Evolutionary conservation across 2,888 invertebrate species (phyloP), one percentile per base, ranked within the genome.

Genomic region (Dioctria linearis): DNA sequence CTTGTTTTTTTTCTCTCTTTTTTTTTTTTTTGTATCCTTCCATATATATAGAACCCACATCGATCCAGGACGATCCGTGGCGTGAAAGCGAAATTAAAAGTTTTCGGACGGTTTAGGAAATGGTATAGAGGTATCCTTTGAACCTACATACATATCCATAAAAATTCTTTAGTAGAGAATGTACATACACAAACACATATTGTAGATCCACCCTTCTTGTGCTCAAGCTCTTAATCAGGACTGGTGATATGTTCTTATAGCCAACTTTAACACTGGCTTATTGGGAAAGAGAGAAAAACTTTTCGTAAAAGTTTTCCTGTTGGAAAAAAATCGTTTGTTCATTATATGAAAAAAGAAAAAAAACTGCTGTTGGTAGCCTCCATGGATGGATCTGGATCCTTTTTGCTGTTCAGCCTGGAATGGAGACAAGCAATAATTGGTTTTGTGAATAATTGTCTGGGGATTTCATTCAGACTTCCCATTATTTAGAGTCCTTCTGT

Each of bases 31-130:
- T 57, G 11, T 25, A n/a, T 25, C 25, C 25, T 25, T 25, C 25
- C 25, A 25, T 25, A 25, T 25, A 25, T 39, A 63, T 5, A 49
- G 43, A 39, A 39, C 63, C 39, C 76, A 43, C 76, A 76, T 76
- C 76, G 76, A 76, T 76, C 63, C 63, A 37, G 76, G 51, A 46
- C 46, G 76, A 76, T 76, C 76, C 76, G 51, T 76, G 76, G 76
- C 76, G 76, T 76, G 76, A 76, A 76, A 76, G 76, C 76, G 76
- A 76, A 76, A 76, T 76, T 76, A 76, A 76, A 76, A 76, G 63
- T 76, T 76, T 51, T 76, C 49, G 63, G 69, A 63, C 51, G 42
- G 66, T 63, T 57, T 49, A 63, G 63, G 43, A 75, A 63, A 76
- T 63, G 37, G 46, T 25, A 25, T 25, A 25, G 25, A 25, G 25